Evolutionary conservation across 2,797 vertebrate species (phyloP).

Genomic region (Pangasius krempfi): DNA sequence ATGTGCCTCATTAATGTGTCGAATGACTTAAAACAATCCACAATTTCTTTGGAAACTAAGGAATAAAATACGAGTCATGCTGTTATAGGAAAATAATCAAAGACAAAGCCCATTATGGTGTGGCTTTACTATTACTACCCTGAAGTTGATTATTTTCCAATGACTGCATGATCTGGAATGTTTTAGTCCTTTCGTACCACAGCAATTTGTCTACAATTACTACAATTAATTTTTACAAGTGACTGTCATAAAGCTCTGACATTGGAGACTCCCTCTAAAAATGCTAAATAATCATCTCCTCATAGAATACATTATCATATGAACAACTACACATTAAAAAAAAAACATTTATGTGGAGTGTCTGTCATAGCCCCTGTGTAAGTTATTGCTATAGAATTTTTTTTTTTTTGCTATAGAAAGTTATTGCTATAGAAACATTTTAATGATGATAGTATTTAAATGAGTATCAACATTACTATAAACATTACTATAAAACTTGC

Average conservation of each 20-base stretch:
- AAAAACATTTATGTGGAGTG: no score
- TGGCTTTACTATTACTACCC: no score
- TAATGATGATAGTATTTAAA: no score
- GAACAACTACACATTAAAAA: background rate
- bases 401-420: no score
- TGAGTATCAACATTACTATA: background rate
- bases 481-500: no score
- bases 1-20: background rate
- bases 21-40: background rate
- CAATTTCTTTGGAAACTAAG: background rate
- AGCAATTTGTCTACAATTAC: background rate
- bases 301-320: background rate
- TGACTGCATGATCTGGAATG: background rate
- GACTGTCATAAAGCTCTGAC: background rate
- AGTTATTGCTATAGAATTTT: background rate
- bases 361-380: background rate
- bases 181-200: background rate
- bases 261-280: background rate
- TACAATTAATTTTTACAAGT: background rate
- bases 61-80: background rate
- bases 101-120: no score
- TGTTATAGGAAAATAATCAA: no score
- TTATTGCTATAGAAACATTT: no score
- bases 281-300: background rate
- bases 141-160: no score